Conservation (phyloP, 1,140 invertebrate species). For the Bombus affinis region DNA sequence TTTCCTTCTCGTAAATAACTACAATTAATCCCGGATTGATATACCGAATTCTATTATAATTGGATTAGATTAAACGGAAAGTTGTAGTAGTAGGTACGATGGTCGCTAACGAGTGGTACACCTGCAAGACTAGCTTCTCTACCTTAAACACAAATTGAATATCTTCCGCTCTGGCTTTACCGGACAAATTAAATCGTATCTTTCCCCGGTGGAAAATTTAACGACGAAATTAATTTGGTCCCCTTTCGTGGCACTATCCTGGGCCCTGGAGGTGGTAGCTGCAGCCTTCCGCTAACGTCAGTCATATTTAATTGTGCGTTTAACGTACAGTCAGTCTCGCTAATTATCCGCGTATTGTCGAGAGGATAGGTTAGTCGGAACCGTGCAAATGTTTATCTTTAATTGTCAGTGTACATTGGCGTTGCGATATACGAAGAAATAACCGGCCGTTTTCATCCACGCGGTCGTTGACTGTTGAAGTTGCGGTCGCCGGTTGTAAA, state of each 20-base stretch:
- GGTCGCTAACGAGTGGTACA: neutral
- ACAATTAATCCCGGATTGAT: slow-evolving; percentile 64
- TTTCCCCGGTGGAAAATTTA: neutral
- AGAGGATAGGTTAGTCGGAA: neutral
- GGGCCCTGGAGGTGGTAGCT: too few relatives aligned
- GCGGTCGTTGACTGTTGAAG: slow-evolving; percentile 24
- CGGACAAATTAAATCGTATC: slow-evolving; percentile 25
- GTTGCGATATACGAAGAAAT: neutral
- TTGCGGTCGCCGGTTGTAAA: slow-evolving; percentile 5
- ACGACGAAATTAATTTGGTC: slow-evolving; percentile 21
- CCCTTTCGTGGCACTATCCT: too few relatives aligned
- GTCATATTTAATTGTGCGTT: slow-evolving; percentile 26
- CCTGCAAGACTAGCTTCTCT: too few relatives aligned
- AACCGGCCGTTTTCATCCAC: slow-evolving; percentile 12
- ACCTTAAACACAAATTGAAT: slow-evolving; percentile 10
- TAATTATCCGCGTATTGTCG: slow-evolving; percentile 27
- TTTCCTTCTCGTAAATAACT: slow-evolving; percentile 52
- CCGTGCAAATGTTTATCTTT: slow-evolving; percentile 33
- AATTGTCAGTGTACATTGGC: neutral
- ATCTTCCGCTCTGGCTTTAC: neutral
- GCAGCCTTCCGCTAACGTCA: neutral
- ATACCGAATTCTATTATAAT: slow-evolving; percentile 21
- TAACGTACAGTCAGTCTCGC: neutral
- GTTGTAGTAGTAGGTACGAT: neutral
- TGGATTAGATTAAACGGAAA: slow-evolving; percentile 46